Base-by-base conservation (phyloP, 2,113 vertebrate species). In the Lepisosteus oculatus region DNA sequence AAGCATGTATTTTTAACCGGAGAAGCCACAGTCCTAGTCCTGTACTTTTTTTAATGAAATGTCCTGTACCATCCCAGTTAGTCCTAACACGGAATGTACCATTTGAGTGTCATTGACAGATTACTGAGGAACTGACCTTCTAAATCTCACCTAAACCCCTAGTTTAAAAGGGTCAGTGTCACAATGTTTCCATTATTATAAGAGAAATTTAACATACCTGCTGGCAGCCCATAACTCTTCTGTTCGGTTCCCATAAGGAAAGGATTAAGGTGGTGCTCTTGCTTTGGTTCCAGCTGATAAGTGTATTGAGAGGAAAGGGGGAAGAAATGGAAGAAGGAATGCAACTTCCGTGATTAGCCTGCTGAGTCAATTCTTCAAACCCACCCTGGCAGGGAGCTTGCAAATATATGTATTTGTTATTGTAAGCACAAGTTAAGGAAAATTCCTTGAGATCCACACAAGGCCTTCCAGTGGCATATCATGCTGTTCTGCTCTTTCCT, bases 121-220 rank as follows among this genome's bases (percentile, higher is more conserved):
- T 90, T 86, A 87, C 85, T 80, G 81, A 74, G 15, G 61, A 70
- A 65, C 83, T 89, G 88, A 90, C 88, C 87, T 83, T 74, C 80
- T 68, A 73, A 82, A 81, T 87, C 85, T 79, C 85, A 83, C 81
- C 89, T 91, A 91, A 91, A 85, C 78, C 81, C 85, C 79, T 80
- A 79, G 86, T 88, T 86, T 83, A 81, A 74, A 76, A 78, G 85
- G 88, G 87, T 88, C 86, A 85, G 71, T 84, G 84, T 85, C 84
- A 84, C 81, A 64, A 86, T 91, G 88, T 90, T 89, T 86, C 83
- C 85, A 86, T 89, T 85, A 83, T 83, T 85, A 81, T 76, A 82
- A 82, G 80, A 84, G 88, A 89, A 89, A 86, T 79, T 88, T 94
- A 88, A 88, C 96, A 95, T 96, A 98, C 95, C 96, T 93, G 87